These are phyloP conservation scores for Drosophila cardini DNA, from an alignment of 1,140 invertebrate species.

Conservation along the genomic window DNA sequence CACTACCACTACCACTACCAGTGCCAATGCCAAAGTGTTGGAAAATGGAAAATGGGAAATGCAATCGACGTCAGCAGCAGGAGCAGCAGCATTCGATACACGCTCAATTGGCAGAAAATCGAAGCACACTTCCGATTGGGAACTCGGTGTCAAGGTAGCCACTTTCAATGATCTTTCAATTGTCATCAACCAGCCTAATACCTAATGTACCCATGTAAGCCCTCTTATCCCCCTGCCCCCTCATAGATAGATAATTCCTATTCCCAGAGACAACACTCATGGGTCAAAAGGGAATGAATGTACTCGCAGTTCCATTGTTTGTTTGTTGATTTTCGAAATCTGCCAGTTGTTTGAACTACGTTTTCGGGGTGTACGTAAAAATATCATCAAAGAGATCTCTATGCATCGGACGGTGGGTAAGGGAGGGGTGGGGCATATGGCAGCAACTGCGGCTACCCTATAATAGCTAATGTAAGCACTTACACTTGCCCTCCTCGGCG, in stretches of 20 bases:
- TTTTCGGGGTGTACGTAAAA: slow-evolving; percentile 46
- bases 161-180: slow-evolving; percentile 44
- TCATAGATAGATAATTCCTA: background rate
- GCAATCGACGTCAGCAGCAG: slow-evolving; percentile 29
- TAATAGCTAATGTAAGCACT: slow-evolving; percentile 78
- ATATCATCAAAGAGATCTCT: slow-evolving; percentile 71
- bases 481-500: slow-evolving; percentile 51
- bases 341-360: slow-evolving; percentile 61
- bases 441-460: slow-evolving; percentile 42
- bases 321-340: slow-evolving; percentile 62
- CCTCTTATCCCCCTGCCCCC: background rate
- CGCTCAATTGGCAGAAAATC: slow-evolving; percentile 49
- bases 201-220: slow-evolving; percentile 33
- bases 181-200: slow-evolving; percentile 44
- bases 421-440: background rate
- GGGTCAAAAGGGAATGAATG: slow-evolving; percentile 6
- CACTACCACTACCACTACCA: background rate
- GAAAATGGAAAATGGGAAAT: slow-evolving; percentile 12
- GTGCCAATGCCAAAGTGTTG: background rate
- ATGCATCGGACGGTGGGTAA: background rate
- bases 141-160: background rate
- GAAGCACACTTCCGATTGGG: slow-evolving; percentile 53
- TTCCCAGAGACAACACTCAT: slow-evolving; percentile 13
- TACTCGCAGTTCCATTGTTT: slow-evolving; percentile 42
- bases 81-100: background rate